Percentiles rank a stretch among this genome's conserved stretches.
Conservation (phyloP, 2,113 vertebrate species). For the Serilophus lunatus region DNA sequence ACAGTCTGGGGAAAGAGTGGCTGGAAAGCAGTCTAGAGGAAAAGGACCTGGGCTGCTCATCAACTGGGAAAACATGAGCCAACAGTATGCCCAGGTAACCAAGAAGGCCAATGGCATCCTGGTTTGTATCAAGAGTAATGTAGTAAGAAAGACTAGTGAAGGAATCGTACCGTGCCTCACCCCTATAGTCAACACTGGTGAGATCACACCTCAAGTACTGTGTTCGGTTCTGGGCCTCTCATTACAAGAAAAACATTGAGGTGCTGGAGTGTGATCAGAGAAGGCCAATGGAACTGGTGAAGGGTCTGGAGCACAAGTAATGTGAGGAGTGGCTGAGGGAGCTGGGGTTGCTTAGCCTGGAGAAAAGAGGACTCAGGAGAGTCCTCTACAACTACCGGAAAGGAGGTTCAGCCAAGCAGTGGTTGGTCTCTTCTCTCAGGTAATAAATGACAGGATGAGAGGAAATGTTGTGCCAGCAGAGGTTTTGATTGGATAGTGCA, state of each 20-base stretch:
- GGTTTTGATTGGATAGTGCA: not conserved
- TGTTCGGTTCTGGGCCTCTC: accelerated
- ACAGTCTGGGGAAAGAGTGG: not conserved
- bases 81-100: not conserved
- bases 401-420: not conserved
- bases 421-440: not conserved
- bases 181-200: not conserved
- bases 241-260: not conserved
- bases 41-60: not conserved
- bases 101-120: not conserved
- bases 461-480: not conserved
- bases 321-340: not conserved
- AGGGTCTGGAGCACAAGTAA: not conserved
- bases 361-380: not conserved
- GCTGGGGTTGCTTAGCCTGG: not conserved
- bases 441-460: not conserved
- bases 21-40: not conserved
- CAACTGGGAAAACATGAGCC: not conserved
- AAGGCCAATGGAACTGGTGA: not conserved
- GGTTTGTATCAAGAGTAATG: not conserved
- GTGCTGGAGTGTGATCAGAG: not conserved
- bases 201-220: not conserved
- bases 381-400: not conserved
- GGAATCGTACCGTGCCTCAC: too few species aligned
- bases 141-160: not conserved